These are phyloP conservation scores for Hermaeophaga mercurialis DNA, from an alignment of 2,888 invertebrate species.

Conservation along the genomic window DNA sequence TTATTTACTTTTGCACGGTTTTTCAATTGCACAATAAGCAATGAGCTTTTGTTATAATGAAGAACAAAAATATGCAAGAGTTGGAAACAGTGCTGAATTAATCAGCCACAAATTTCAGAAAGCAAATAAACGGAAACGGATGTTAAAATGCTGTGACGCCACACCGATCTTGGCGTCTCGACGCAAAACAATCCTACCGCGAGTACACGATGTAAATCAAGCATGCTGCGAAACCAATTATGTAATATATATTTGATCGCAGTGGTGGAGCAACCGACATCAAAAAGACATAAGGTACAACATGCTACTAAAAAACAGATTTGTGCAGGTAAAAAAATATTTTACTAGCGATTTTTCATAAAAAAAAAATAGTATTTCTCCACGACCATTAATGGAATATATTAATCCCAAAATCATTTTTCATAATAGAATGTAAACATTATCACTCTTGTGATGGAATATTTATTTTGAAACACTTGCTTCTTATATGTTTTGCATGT, in stretches of 20 bases:
- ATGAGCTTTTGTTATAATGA: background rate
- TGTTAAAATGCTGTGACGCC: background rate
- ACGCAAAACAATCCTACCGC: background rate
- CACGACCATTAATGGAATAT: no score
- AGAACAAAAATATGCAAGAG: background rate
- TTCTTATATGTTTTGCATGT: no score
- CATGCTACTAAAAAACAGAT: no score
- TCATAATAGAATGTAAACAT: no score
- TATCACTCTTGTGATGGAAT: no score
- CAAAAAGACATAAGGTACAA: no score
- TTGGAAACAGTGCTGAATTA: background rate
- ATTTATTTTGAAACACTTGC: no score
- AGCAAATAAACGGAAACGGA: conserved; percentile 5
- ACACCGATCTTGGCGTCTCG: background rate
- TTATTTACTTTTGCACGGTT: no score
- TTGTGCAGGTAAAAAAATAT: no score
- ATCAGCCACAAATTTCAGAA: conserved; percentile 4
- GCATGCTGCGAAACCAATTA: conserved; percentile 13
- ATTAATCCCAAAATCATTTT: no score
- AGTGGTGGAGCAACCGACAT: background rate
- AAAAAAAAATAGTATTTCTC: no score
- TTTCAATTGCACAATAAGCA: background rate
- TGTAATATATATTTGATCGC: conserved; percentile 2
- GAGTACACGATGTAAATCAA: conserved; percentile 18
- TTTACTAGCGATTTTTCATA: no score